phyloP scores from a whole-genome alignment of 2,888 invertebrate species.

The Athripsodes cinereus region DNA sequence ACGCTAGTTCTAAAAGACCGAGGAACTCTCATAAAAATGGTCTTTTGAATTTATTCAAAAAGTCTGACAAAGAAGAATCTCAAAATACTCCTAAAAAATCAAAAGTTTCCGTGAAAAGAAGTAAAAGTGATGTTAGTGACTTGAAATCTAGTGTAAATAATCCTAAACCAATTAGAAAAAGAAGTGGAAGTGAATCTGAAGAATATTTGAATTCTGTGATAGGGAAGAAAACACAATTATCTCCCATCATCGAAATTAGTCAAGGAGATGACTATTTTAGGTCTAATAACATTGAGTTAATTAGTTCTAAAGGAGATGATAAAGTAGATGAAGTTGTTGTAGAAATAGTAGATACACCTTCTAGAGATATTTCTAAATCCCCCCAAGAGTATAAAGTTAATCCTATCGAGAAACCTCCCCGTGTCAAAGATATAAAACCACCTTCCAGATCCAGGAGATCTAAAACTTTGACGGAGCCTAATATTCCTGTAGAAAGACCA shows the following conservation, averaged over 20 bases:
- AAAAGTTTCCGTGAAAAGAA: slow-evolving; percentile 46
- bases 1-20: slow-evolving; percentile 44
- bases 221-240: slow-evolving; percentile 62
- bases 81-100: slow-evolving; percentile 31
- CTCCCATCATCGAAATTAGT: slow-evolving; percentile 73
- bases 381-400: slow-evolving; percentile 40
- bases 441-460: slow-evolving; percentile 39
- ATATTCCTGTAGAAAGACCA: slow-evolving; percentile 30
- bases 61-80: slow-evolving; percentile 50
- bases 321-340: slow-evolving; percentile 38
- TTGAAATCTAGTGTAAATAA: slow-evolving; percentile 47
- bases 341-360: slow-evolving; percentile 35
- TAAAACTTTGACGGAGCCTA: slow-evolving; percentile 18
- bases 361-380: slow-evolving; percentile 24
- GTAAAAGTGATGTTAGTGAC: slow-evolving; percentile 62
- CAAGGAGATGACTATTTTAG: slow-evolving; percentile 65
- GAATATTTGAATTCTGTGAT: slow-evolving; percentile 49
- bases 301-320: slow-evolving; percentile 32
- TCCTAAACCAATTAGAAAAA: slow-evolving; percentile 48
- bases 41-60: slow-evolving; percentile 61
- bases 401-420: slow-evolving; percentile 45
- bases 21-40: slow-evolving; percentile 53
- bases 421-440: slow-evolving; percentile 40
- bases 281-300: slow-evolving; percentile 38
- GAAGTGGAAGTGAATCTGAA: slow-evolving; percentile 57